Evolutionary conservation across 2,797 vertebrate genomes (phyloP).

Genomic region (Selene dorsalis): DNA sequence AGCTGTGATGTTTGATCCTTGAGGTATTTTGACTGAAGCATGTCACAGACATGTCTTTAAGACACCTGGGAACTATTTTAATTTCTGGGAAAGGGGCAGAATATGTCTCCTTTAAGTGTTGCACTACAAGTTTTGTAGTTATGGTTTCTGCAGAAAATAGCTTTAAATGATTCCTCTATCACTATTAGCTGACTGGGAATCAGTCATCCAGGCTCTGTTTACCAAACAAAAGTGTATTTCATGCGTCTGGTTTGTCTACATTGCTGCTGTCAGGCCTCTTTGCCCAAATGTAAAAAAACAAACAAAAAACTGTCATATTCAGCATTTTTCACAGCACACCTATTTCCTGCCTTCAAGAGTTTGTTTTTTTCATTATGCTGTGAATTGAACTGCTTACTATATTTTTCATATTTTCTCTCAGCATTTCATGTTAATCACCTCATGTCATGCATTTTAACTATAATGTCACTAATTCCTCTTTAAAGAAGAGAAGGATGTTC

Average conservation of each 20-base stretch:
- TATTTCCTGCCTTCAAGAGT: not conserved
- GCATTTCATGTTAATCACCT: not conserved
- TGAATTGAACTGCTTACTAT: not conserved
- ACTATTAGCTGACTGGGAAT: not conserved
- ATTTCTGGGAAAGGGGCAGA: no score
- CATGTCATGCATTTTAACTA: not conserved
- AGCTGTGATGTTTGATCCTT: no score
- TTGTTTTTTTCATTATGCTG: constrained; percentile 3
- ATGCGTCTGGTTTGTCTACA: not conserved
- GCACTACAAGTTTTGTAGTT: not conserved
- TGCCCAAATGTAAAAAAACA: not conserved
- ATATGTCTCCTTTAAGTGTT: no score
- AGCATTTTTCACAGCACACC: not conserved
- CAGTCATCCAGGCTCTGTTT: not conserved
- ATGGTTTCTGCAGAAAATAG: not conserved
- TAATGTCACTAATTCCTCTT: not conserved
- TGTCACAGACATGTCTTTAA: no score
- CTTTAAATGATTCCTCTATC: not conserved
- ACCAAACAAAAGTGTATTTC: constrained; percentile 2
- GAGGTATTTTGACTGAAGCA: no score
- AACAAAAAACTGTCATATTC: no score
- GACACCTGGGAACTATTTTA: no score
- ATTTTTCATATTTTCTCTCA: not conserved
- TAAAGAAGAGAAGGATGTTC: not conserved
- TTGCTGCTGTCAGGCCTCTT: not conserved